A percentile compares a stretch with the other conserved stretches of the same genome.
phyloP scores from a whole-genome alignment of 1,140 invertebrate species.

The Drosophila tsacasi region DNA sequence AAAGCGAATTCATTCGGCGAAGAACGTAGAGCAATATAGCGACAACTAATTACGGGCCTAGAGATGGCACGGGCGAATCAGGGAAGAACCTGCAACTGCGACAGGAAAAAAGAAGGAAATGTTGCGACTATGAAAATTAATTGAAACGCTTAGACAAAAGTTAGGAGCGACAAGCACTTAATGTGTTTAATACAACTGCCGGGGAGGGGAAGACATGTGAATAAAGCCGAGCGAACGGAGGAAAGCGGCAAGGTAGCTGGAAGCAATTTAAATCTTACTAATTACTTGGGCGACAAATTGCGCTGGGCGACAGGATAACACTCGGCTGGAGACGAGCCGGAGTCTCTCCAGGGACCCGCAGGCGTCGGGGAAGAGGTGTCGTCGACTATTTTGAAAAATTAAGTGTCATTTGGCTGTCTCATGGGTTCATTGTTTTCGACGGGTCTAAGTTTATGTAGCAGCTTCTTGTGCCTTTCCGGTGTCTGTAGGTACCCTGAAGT shows the following conservation, averaged over 20 bases:
- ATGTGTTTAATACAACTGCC: conserved; percentile 79
- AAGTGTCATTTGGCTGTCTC: conserved; percentile 76
- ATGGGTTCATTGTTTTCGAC: conserved; percentile 70
- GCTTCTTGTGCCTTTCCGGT: conserved; percentile 6
- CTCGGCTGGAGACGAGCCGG: conserved; percentile 4
- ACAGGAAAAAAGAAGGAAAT: conserved; percentile 17
- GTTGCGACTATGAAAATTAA: conserved; percentile 74
- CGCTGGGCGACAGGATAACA: conserved; percentile 49
- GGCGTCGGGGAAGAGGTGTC: conserved; percentile 42
- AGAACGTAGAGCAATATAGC: conserved; percentile 8
- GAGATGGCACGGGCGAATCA: not conserved
- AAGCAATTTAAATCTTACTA: conserved; percentile 85
- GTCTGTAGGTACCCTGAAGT: not conserved
- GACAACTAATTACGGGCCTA: conserved; percentile 58
- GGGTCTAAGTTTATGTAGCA: conserved; percentile 25
- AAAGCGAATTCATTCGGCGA: conserved; percentile 31
- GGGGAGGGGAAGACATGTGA: conserved; percentile 1
- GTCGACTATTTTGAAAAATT: conserved; percentile 74
- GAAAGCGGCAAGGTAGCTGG: conserved; percentile 37
- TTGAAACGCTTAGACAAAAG: conserved; percentile 80
- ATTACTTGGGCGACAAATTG: conserved; percentile 85
- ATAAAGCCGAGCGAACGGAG: conserved; percentile 2
- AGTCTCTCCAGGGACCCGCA: conserved; percentile 12
- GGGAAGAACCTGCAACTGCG: conserved; percentile 1
- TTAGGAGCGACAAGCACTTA: conserved; percentile 74